Conservation (phyloP, 2,113 vertebrate species). For the Rhabdomys dilectus region DNA sequence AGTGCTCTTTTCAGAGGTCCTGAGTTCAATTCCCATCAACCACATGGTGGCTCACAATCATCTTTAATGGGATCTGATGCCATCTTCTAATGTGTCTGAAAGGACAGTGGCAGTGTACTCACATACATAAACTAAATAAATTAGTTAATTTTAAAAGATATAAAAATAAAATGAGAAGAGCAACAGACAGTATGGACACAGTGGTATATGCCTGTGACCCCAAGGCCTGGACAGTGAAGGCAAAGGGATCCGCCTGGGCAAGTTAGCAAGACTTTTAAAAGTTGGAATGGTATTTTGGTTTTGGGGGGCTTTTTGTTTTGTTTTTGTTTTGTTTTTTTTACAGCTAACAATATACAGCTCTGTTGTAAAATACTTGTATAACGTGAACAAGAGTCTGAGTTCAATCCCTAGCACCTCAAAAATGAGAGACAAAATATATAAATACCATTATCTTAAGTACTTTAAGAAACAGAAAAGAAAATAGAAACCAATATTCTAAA, state of each 20-base stretch:
- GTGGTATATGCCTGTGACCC: neutral
- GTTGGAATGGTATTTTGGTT: neutral
- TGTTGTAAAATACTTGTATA: neutral
- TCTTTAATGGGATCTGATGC: too few species aligned
- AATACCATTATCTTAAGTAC: neutral
- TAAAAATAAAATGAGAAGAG: neutral
- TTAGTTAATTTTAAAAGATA: too few species aligned
- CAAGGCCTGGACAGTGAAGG: too few species aligned
- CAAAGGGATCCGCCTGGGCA: neutral
- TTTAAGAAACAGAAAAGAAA: conserved; percentile 49
- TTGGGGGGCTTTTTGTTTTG: neutral
- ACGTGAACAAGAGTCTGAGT: neutral
- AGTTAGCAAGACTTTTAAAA: neutral
- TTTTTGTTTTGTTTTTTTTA: neutral
- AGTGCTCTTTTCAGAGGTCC: too few species aligned
- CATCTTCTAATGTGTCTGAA: too few species aligned
- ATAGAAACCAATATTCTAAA: neutral
- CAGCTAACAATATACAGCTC: neutral
- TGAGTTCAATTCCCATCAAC: too few species aligned
- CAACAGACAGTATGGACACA: neutral
- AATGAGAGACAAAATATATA: neutral
- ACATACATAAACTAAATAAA: too few species aligned
- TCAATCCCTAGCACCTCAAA: neutral
- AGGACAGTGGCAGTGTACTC: too few species aligned
- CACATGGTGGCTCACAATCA: too few species aligned